These are phyloP conservation scores for Bombus turneri DNA, from an alignment of 1,140 invertebrate genomes.

Conservation along the genomic window DNA sequence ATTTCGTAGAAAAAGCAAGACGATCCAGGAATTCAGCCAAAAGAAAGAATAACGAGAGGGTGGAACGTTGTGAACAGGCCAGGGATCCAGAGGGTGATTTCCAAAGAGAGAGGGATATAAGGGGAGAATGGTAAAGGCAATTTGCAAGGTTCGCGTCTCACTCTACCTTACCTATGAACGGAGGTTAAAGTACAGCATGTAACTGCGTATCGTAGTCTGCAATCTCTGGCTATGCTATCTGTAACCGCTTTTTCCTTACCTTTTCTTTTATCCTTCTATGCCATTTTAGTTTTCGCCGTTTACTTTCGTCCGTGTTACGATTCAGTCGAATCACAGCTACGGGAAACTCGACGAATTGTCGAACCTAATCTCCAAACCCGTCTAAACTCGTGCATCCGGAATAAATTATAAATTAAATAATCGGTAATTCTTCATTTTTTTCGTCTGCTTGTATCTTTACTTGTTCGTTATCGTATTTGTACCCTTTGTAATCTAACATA, in stretches of 20 bases:
- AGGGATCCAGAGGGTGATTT: conserved; percentile 11
- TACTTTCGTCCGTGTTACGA: background rate
- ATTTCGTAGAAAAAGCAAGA: conserved; percentile 40
- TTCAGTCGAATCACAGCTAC: background rate
- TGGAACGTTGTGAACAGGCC: background rate
- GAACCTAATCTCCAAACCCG: too few relatives aligned
- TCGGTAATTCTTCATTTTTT: too few relatives aligned
- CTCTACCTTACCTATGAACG: conserved; percentile 18
- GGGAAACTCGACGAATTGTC: background rate
- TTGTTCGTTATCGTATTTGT: too few relatives aligned
- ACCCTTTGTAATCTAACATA: too few relatives aligned
- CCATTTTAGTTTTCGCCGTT: conserved; percentile 39
- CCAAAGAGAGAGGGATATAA: conserved; percentile 12
- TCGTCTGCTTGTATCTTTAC: too few relatives aligned
- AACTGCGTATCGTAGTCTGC: background rate
- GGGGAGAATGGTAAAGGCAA: conserved; percentile 43
- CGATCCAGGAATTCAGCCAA: conserved; percentile 27
- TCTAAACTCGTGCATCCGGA: too few relatives aligned
- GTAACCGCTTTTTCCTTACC: conserved; percentile 34
- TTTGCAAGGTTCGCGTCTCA: conserved; percentile 60
- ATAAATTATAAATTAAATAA: too few relatives aligned
- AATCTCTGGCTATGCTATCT: conserved; percentile 50
- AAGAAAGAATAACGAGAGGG: background rate
- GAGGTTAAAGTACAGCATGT: conserved; percentile 18
- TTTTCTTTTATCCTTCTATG: background rate